Percentiles rank a stretch among this genome's conserved stretches.
Conservation (phyloP, 2,797 vertebrate genomes). For the Apogon hyalosoma region DNA sequence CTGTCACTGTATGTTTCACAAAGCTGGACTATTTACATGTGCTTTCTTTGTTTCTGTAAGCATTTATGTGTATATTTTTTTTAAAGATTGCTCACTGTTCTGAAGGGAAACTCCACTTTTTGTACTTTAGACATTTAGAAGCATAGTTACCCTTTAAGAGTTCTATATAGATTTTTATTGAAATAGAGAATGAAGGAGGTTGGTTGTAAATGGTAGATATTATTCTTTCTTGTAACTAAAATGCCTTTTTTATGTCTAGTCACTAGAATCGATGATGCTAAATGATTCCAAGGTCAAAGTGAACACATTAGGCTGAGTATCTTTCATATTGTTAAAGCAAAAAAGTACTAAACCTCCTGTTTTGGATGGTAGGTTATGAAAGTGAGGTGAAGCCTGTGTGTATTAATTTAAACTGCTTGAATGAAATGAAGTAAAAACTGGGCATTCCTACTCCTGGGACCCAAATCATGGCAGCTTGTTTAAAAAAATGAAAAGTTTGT, state of each 20-base stretch:
- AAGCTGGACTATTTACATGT: conserved; percentile 65
- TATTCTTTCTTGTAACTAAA: conserved; percentile 48
- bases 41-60: conserved; percentile 36
- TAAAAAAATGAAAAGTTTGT: conserved; percentile 45
- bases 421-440: conserved; percentile 43
- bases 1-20: conserved; percentile 25
- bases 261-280: conserved; percentile 27
- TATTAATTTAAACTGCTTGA: conserved; percentile 50
- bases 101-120: conserved; percentile 68
- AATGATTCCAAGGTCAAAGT: conserved; percentile 47
- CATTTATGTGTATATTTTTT: conserved; percentile 30
- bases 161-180: conserved; percentile 69
- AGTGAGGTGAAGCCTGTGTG: conserved; percentile 45
- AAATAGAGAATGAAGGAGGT: conserved; percentile 55
- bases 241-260: conserved; percentile 36
- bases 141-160: conserved; percentile 55
- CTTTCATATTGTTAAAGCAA: conserved; percentile 15
- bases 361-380: conserved; percentile 76
- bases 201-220: conserved; percentile 49
- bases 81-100: conserved; percentile 67
- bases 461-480: conserved; percentile 76
- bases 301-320: conserved; percentile 36
- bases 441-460: conserved; percentile 19
- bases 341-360: conserved; percentile 14
- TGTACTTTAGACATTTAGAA: conserved; percentile 72